Evolutionary conservation across 1,140 invertebrate genomes (phyloP), one percentile per base, ranked within the genome.

Genomic region (Venturia canescens): DNA sequence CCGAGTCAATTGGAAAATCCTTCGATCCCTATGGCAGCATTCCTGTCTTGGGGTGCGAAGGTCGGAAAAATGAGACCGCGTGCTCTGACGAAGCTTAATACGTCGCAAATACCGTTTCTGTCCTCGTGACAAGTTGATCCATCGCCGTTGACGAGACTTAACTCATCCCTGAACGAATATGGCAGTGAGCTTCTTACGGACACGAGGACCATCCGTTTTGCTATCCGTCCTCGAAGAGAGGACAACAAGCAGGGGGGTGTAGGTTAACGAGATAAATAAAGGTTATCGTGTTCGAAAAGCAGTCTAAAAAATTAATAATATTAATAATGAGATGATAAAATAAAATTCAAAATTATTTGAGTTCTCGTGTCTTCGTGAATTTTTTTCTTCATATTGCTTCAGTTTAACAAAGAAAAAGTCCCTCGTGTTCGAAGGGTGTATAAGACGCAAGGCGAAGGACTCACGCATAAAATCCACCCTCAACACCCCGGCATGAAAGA

Each of bases 381-480:
- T 3, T 9, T 57, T 57, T 57, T 7, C 18, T 29, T 66, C 6
- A 23, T 23, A 66, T 66, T 66, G 27, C 15, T 66, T 15, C 3
- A 66, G 21, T 66, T 66, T 0, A 1, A 27, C 3, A 6, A 66
- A 66, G 6, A 66, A 66, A 3, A 66, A 3, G 9, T 79, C 67
- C 6, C 27, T 23, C 48, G 16, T 60, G 50, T 13, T 66, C 23
- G 21, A 27, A 66, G 60, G 60, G 60, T 4, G 34, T 48, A 80
- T 80, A 79, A 84, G 83, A 81, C 69, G 1, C 80, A 89, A 90
- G 89, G n/a, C n/a, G 86, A 90, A 90, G 87, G 87, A 90, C 90
- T 90, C 89, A 87, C 89, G 88, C 86, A 89, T 90, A 90, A n/a
- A 90, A 90, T 90, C 86, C 89, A 89, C 85, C 87, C 86, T 23